Base-by-base conservation (phyloP, 2,888 invertebrate genomes). In the Aquatica leii region DNA sequence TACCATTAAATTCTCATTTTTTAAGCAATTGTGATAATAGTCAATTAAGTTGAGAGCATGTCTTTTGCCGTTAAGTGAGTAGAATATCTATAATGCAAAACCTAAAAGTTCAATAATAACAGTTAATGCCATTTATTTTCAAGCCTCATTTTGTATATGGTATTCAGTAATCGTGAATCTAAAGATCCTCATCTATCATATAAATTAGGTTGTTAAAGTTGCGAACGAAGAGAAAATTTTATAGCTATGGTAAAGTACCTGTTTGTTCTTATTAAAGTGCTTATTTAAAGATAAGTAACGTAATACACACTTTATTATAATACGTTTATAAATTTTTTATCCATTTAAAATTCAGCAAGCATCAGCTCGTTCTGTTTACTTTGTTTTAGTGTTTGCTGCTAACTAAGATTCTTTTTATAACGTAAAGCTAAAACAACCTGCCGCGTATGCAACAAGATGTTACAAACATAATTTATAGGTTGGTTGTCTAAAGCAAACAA, bases 151-250 rank as follows among this genome's bases (percentile, higher is more conserved):
- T 59, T 50, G 41, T 24, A 40, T 59, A 59, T 59, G 43, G 51
- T 40, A 37, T 37, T 20, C 48, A n/a, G 58, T 51, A 59, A 59
- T 59, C 20, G 58, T 37, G 50, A 59, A 59, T 50, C 58, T 59
- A 59, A 57, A 59, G 50, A 59, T 51, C 51, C 40, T 51, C 58
- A 51, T 59, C 58, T 59, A 43, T 59, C 58, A 59, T 59, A 59
- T 51, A 59, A 59, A 59, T 59, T 59, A 59, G 51, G 49, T 51
- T 50, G 51, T 59, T 51, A 59, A 59, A 51, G 41, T 43, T 55
- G 55, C 43, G 34, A 55, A 43, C 55, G 43, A 55, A 55, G 31
- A 43, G 24, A 55, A 43, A 55, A 55, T 55, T 55, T 55, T 55
- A 55, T 55, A 43, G 43, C 21, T 12, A 40, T 21, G 41, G 40